A percentile compares a stretch with the other conserved stretches of the same genome.
These are phyloP conservation scores for Epizoanthus stellaris DNA, from an alignment of 92 coral and sea anemone species.

Conservation along the genomic window DNA sequence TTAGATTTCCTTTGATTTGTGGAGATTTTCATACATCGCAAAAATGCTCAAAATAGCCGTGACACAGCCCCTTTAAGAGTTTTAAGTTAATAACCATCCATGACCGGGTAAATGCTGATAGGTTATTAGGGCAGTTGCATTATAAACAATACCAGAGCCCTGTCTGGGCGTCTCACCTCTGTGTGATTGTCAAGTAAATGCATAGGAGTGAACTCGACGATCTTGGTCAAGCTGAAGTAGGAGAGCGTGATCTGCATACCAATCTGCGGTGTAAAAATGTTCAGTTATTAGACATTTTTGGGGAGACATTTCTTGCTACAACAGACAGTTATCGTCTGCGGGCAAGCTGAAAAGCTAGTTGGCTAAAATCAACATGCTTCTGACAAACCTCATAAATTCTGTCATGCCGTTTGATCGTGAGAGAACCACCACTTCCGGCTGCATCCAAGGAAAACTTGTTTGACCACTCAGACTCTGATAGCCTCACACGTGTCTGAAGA, in stretches of 20 bases:
- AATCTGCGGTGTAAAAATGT: slow-evolving; percentile 55
- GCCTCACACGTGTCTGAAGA: slow-evolving; percentile 75
- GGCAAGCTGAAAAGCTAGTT: too few species aligned
- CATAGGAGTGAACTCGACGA: slow-evolving; percentile 93
- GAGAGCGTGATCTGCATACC: slow-evolving; percentile 94
- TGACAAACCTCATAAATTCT: slow-evolving; percentile 78
- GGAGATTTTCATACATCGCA: too few species aligned
- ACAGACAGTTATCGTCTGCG: too few species aligned
- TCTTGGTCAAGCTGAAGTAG: slow-evolving; percentile 95
- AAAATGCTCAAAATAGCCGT: too few species aligned
- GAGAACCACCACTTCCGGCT: slow-evolving; percentile 94
- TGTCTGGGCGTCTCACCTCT: slow-evolving; percentile 56
- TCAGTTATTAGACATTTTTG: too few species aligned
- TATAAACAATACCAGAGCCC: background rate
- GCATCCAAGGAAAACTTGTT: slow-evolving; percentile 92
- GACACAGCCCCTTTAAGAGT: too few species aligned
- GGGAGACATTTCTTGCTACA: too few species aligned
- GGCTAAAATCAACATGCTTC: background rate
- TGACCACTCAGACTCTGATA: slow-evolving; percentile 86
- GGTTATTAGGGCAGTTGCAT: background rate
- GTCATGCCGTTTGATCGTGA: slow-evolving; percentile 75
- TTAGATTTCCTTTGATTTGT: too few species aligned
- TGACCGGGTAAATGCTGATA: too few species aligned
- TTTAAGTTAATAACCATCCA: too few species aligned
- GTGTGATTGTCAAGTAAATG: slow-evolving; percentile 83